Evolutionary conservation across 2,113 vertebrate species (phyloP).

Genomic region (Antechinus stuartii): DNA sequence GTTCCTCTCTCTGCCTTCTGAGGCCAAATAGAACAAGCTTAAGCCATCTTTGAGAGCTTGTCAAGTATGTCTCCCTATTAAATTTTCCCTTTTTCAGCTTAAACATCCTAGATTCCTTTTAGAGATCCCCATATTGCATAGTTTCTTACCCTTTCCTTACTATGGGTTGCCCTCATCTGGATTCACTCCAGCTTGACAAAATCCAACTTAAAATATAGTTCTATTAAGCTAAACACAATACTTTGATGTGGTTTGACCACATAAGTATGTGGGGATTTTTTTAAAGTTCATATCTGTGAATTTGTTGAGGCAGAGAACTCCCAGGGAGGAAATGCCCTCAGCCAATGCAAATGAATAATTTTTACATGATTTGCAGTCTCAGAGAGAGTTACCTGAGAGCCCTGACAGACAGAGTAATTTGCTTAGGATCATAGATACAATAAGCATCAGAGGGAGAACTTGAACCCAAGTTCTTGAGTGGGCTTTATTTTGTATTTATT

Average conservation of each 20-base stretch:
- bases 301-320: neutral
- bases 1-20: neutral
- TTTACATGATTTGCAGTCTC: neutral
- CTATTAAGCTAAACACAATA: neutral
- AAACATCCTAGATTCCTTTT: neutral
- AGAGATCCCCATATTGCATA: neutral
- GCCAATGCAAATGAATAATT: neutral
- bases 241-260: neutral
- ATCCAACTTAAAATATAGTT: neutral
- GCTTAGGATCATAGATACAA: neutral
- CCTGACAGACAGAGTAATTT: neutral
- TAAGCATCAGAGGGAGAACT: neutral
- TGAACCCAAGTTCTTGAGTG: neutral
- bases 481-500: neutral
- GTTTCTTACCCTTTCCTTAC: neutral
- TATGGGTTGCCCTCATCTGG: neutral
- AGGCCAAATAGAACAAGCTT: neutral
- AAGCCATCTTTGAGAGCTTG: neutral
- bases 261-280: neutral
- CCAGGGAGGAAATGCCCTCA: neutral
- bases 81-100: neutral
- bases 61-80: neutral
- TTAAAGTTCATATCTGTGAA: neutral
- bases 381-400: neutral
- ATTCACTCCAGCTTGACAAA: neutral